These are phyloP conservation scores for Dendroctonus valens DNA, from an alignment of 1,140 invertebrate species.

Conservation along the genomic window DNA sequence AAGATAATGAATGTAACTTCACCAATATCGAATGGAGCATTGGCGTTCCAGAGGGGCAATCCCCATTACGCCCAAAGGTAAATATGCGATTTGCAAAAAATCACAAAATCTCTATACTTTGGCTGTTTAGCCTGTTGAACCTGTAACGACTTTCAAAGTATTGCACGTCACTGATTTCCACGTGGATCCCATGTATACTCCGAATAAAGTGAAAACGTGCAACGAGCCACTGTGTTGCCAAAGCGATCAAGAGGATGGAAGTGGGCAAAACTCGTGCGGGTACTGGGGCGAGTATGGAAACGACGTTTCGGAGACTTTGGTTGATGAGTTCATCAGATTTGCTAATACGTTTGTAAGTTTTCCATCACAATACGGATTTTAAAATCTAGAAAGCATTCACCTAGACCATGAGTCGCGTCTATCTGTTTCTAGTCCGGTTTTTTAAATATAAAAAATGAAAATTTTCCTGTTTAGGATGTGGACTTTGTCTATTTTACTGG, in stretches of 20 bases:
- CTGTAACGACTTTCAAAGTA: no score
- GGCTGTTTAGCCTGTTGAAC: no score
- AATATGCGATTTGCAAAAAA: neutral
- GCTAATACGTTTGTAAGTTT: no score
- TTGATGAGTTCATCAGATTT: no score
- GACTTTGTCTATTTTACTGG: slow-evolving; percentile 78
- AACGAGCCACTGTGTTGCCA: slow-evolving; percentile 78
- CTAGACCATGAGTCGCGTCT: no score
- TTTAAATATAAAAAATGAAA: slow-evolving; percentile 57
- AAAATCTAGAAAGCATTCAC: no score
- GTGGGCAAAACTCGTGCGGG: slow-evolving; percentile 61
- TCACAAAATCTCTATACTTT: no score
- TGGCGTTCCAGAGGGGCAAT: slow-evolving; percentile 49
- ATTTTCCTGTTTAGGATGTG: slow-evolving; percentile 45
- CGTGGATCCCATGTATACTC: slow-evolving; percentile 71
- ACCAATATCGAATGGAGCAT: slow-evolving; percentile 57
- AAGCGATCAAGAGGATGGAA: slow-evolving; percentile 49
- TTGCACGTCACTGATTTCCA: no score
- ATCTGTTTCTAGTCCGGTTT: no score
- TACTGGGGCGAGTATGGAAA: slow-evolving; percentile 78
- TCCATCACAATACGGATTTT: no score
- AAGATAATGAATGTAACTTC: slow-evolving; percentile 49
- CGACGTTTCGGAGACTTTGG: slow-evolving; percentile 54
- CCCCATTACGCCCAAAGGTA: slow-evolving; percentile 22
- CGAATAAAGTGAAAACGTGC: slow-evolving; percentile 67